Percentiles rank a stretch among this genome's conserved stretches.
phyloP scores from a whole-genome alignment of 1,140 invertebrate species.

The Trialeurodes vaporariorum region DNA sequence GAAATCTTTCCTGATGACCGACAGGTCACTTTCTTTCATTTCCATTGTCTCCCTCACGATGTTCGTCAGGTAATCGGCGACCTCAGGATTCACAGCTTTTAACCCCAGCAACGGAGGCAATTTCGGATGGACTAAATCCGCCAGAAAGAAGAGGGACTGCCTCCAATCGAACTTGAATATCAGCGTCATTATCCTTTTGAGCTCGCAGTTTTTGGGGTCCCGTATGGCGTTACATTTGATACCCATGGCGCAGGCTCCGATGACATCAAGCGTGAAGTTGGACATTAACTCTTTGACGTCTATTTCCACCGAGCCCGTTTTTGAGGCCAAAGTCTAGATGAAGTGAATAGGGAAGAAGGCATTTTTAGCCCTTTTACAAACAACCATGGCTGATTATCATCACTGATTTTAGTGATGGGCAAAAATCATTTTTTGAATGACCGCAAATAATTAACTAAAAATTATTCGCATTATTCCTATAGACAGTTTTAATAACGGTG shows the following conservation, averaged over 20 bases:
- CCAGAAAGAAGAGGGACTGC: not conserved
- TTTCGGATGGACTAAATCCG: not conserved
- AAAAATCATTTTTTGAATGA: no score
- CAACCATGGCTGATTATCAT: no score
- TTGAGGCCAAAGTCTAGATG: no score
- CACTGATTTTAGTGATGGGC: no score
- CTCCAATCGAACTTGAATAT: conserved; percentile 4
- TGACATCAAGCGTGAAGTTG: conserved; percentile 27
- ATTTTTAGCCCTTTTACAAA: no score
- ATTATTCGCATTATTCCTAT: no score
- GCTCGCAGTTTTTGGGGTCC: not conserved
- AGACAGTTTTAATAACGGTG: no score
- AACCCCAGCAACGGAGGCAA: not conserved
- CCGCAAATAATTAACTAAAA: no score
- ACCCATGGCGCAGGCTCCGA: conserved; percentile 33
- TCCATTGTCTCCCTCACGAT: not conserved
- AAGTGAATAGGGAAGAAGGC: no score
- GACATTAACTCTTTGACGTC: conserved; percentile 27
- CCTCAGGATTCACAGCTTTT: not conserved
- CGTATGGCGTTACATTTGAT: conserved; percentile 17
- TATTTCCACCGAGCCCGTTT: conserved; percentile 23
- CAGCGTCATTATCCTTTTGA: conserved; percentile 5
- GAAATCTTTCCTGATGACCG: not conserved
- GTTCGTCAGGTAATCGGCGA: not conserved
- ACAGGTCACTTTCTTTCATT: not conserved